phyloP scores from a whole-genome alignment of 2,113 vertebrate genomes.

The Microtus pennsylvanicus region DNA sequence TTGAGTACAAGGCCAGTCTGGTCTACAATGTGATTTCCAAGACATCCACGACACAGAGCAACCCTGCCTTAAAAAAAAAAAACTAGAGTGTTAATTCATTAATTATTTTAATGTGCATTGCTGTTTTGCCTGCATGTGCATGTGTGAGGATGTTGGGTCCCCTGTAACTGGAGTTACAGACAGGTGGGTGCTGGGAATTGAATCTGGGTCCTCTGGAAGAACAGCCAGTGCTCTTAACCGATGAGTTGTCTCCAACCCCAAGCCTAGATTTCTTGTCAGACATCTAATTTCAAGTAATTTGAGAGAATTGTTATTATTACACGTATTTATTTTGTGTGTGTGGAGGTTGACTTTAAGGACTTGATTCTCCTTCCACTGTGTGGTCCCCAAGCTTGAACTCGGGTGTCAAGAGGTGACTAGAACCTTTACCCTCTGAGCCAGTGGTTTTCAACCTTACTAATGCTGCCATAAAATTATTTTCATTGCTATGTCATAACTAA shows the following conservation, averaged over 20 bases:
- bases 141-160: neutral
- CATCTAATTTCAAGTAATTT: slow-evolving; percentile 20
- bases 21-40: neutral
- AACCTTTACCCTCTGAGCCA: neutral
- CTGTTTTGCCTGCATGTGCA: neutral
- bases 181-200: neutral
- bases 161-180: neutral
- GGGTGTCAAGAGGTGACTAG: neutral
- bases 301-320: neutral
- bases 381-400: neutral
- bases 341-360: neutral
- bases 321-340: neutral
- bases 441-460: neutral
- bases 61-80: neutral
- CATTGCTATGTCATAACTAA: neutral
- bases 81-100: neutral
- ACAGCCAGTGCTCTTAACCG: neutral
- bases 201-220: neutral
- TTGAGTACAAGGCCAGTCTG: neutral
- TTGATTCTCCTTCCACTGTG: neutral
- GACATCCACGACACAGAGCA: neutral
- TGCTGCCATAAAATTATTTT: neutral
- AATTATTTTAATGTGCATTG: neutral
- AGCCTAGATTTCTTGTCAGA: neutral
- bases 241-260: neutral